Percentiles rank a stretch among this genome's conserved stretches.
These are phyloP conservation scores for Empis stercorea DNA, from an alignment of 2,888 invertebrate genomes.

Conservation along the genomic window DNA sequence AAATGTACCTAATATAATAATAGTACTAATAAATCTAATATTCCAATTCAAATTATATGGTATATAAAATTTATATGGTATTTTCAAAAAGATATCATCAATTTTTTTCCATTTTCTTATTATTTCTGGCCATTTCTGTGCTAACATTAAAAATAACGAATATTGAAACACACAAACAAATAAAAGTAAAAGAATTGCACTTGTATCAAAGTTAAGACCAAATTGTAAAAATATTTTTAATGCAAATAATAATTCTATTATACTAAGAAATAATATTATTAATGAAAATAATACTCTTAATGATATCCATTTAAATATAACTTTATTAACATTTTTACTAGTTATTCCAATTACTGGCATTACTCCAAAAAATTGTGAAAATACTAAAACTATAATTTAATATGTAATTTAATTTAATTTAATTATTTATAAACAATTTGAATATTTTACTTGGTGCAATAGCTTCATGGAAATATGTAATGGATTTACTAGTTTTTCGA, in stretches of 20 bases:
- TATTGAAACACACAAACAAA: constrained; percentile 8
- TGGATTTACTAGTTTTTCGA: too few relatives aligned
- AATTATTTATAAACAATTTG: not conserved
- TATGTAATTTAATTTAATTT: not conserved
- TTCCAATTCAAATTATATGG: too few relatives aligned
- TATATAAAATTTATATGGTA: constrained; percentile 20
- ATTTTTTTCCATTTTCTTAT: constrained; percentile 27
- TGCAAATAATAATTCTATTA: constrained; percentile 17
- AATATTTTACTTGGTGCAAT: constrained; percentile 4
- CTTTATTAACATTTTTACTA: constrained; percentile 27
- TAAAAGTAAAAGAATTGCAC: constrained; percentile 21
- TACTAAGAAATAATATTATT: not conserved
- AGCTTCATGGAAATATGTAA: constrained; percentile 1
- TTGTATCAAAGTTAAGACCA: constrained; percentile 25
- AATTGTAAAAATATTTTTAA: constrained; percentile 23
- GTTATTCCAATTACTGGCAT: constrained; percentile 40
- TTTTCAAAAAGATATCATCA: constrained; percentile 25
- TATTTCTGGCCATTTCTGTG: constrained; percentile 26
- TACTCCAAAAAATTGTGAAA: constrained; percentile 41
- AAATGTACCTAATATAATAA: too few relatives aligned
- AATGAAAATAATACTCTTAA: constrained; percentile 18
- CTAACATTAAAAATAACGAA: constrained; percentile 22
- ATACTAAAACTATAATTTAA: constrained; percentile 31
- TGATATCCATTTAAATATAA: constrained; percentile 24
- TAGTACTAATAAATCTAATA: too few relatives aligned